Conservation (phyloP, 2,888 invertebrate genomes). For the Bellardia bayeri region DNA sequence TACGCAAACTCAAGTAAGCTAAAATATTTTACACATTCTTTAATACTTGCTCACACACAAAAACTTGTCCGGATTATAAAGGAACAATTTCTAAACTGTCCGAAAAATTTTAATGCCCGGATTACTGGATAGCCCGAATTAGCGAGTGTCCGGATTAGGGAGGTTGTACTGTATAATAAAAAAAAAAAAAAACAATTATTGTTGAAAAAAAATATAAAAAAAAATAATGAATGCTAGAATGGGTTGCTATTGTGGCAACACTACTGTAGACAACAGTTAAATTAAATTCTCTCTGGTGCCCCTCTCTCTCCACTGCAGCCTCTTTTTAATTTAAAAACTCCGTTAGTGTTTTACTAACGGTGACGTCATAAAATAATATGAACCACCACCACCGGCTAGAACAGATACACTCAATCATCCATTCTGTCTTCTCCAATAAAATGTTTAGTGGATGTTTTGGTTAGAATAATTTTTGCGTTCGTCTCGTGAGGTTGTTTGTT, state of each 20-base stretch:
- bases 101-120: no score
- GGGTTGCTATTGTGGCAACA: neutral
- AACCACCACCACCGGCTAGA: constrained; percentile 43
- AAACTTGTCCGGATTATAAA: no score
- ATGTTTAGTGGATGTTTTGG: constrained; percentile 57
- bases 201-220: no score
- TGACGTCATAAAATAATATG: constrained; percentile 65
- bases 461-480: constrained; percentile 65
- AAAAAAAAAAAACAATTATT: no score
- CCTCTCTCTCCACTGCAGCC: neutral
- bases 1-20: no score
- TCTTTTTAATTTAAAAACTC: constrained; percentile 13
- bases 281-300: neutral
- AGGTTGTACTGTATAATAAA: no score
- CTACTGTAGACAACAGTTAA: neutral
- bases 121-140: no score
- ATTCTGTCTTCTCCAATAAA: neutral
- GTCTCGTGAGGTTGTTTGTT: constrained; percentile 48
- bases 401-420: neutral
- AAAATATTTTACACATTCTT: no score
- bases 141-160: no score
- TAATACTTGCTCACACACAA: no score
- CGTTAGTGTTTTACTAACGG: constrained; percentile 48
- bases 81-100: no score
- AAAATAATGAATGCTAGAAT: neutral